Conservation (phyloP, 1,140 invertebrate species). For the Hetaerina americana region DNA sequence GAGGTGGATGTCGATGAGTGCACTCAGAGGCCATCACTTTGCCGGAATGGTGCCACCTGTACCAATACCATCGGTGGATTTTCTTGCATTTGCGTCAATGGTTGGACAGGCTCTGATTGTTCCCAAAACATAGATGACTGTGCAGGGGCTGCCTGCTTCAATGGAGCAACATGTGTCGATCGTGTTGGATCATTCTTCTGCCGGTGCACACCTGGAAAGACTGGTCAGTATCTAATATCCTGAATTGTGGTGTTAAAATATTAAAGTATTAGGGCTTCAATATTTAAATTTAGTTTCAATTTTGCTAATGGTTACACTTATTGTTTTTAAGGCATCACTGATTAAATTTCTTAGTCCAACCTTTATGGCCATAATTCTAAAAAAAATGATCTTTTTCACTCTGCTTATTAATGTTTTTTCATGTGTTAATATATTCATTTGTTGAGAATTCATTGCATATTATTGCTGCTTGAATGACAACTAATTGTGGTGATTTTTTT, state of each 20-base stretch:
- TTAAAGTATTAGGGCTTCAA: too few species aligned
- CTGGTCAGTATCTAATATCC: constrained; percentile 46
- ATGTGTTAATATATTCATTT: too few species aligned
- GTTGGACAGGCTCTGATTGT: constrained; percentile 84
- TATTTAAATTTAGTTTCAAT: too few species aligned
- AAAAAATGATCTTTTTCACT: too few species aligned
- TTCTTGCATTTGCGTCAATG: constrained; percentile 92
- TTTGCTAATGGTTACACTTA: too few species aligned
- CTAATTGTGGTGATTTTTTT: constrained; percentile 14
- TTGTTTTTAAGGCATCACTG: too few species aligned
- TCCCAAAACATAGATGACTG: constrained; percentile 91
- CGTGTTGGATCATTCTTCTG: constrained; percentile 89
- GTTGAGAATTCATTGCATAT: too few species aligned
- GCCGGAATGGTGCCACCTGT: constrained; percentile 90
- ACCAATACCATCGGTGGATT: constrained; percentile 81
- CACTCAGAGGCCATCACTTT: constrained; percentile 58
- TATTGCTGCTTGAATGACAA: too few species aligned
- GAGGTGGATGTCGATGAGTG: constrained; percentile 27
- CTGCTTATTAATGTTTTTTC: too few species aligned
- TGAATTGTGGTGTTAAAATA: too few species aligned
- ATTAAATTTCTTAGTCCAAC: too few species aligned
- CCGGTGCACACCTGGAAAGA: constrained; percentile 88
- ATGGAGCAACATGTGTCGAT: constrained; percentile 93
- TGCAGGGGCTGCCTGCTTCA: constrained; percentile 82
- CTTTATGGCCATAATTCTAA: too few species aligned